Evolutionary conservation across 2,797 vertebrate species (phyloP), one percentile per base, ranked within the genome.

Genomic region (Pelochelys cantorii): DNA sequence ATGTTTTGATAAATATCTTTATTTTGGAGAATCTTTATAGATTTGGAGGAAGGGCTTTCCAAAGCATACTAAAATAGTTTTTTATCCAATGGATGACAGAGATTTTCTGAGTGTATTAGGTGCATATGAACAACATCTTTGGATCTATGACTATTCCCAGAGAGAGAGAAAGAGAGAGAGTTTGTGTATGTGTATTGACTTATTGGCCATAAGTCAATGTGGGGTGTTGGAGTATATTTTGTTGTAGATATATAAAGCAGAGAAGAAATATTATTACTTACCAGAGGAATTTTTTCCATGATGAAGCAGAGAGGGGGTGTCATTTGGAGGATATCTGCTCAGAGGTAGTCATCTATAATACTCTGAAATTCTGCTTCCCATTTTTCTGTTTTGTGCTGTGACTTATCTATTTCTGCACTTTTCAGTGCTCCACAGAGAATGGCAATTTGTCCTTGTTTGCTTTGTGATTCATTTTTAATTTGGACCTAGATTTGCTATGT

Each of bases 81-180:
- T 77, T 22, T 92, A 90, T 75, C 17, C 53, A 83, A 75, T 62
- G n/a, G 3, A 56, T 88, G n/a, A 22, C 84, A 54, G 88, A 89
- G n/a, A 54, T 92, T 89, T 93, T 93, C 29, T 81, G 20, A 92
- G 92, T 88, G 79, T 91, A 90, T 12, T 54, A 92, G 53, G 48
- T 81, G 71, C 15, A 0, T 54, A 2, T 71, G 14, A 74, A 74
- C 14, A 81, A 87, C 86, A 42, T 87, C 3, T 85, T 93, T 92
- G 34, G 25, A 11, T 52, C 7, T 53, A 22, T 37, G 68, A 6
- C 0, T 55, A 55, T 88, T 13, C 17, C 57, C 52, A 3, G 34
- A 82, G 84, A 11, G 4, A 89, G 3, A 54, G 13, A 54, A 5
- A 54, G 53, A 54, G 13, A 12, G 53, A 15, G 53, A 54, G 78